These are phyloP conservation scores for Macheiramphus alcinus DNA, from an alignment of 2,113 vertebrate species.

Conservation along the genomic window DNA sequence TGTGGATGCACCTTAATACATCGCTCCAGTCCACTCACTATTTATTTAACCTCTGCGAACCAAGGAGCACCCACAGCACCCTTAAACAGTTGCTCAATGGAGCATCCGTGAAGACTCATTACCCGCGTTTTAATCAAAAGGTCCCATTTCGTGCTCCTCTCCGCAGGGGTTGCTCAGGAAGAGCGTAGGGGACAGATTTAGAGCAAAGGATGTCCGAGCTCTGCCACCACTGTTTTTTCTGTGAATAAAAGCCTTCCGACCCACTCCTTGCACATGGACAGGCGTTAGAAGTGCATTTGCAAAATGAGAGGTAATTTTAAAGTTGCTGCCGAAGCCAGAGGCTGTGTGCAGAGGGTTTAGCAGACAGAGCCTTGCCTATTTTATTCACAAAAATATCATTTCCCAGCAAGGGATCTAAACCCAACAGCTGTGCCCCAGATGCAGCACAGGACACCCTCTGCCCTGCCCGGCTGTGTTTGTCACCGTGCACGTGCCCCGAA, in stretches of 20 bases:
- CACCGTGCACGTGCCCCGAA: accelerated
- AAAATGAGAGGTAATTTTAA: not conserved
- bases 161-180: not conserved
- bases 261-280: accelerated
- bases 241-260: not conserved
- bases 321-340: not conserved
- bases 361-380: accelerated
- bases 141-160: not conserved
- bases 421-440: not conserved
- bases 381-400: not conserved
- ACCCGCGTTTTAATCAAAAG: not conserved
- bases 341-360: not conserved
- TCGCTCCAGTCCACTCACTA: accelerated
- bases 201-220: not conserved
- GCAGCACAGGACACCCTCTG: not conserved
- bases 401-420: not conserved
- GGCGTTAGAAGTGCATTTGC: too few species aligned
- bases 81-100: not conserved
- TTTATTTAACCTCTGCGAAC: not conserved
- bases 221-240: accelerated
- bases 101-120: not conserved
- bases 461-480: not conserved
- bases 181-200: accelerated
- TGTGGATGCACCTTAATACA: accelerated
- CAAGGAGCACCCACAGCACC: not conserved